A percentile compares a stretch with the other conserved stretches of the same genome.
phyloP scores from a whole-genome alignment of 2,113 vertebrate genomes.

The Engraulis encrasicolus region DNA sequence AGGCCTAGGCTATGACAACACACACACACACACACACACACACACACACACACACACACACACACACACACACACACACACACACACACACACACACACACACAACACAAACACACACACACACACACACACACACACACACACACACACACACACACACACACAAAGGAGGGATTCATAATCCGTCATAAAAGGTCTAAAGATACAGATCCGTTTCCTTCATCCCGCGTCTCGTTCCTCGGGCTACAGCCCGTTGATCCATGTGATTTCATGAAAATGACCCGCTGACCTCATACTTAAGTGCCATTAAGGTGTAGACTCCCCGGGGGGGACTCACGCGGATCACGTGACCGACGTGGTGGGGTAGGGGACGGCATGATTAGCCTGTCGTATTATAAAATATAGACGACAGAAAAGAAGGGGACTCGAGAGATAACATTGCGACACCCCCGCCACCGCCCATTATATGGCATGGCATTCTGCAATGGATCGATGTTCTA shows the following conservation, averaged over 20 bases:
- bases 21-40: no score
- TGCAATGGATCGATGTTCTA: neutral
- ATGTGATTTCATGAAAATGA: constrained; percentile 18
- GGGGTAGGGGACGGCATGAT: neutral
- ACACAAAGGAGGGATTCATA: neutral
- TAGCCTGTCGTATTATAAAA: neutral
- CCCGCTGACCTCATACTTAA: constrained; percentile 5
- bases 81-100: no score
- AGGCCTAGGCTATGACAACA: no score
- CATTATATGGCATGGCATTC: neutral
- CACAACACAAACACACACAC: no score
- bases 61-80: no score
- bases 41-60: no score
- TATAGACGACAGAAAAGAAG: neutral
- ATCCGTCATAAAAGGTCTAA: neutral
- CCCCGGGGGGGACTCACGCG: neutral
- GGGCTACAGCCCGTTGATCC: neutral
- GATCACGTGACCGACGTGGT: neutral
- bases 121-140: no score
- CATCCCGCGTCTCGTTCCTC: neutral
- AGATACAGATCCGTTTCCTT: neutral
- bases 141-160: no score
- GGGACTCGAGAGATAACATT: neutral
- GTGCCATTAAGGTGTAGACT: constrained; percentile 1
- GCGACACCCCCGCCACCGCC: neutral